A percentile compares a stretch with the other conserved stretches of the same genome.
Evolutionary conservation across 2,113 vertebrate genomes (phyloP).

Genomic region (Stomatorhinus ivindoensis): DNA sequence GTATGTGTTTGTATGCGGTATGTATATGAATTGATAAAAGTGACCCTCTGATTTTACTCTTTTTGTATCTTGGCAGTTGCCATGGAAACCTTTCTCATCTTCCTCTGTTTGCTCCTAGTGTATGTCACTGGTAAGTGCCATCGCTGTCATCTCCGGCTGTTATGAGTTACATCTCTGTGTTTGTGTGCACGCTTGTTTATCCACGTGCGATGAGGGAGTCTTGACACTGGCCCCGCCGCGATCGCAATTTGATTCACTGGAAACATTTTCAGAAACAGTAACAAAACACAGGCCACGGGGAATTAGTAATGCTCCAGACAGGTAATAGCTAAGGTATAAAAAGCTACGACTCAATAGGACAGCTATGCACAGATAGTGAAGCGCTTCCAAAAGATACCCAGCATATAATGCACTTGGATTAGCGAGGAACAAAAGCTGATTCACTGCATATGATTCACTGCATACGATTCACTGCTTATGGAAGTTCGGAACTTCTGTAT

Average conservation of each 20-base stretch:
- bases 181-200: not conserved
- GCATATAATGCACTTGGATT: not conserved
- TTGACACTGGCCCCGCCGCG: not conserved
- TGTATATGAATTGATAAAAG: constrained; percentile 16
- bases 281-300: not conserved
- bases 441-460: not conserved
- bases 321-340: not conserved
- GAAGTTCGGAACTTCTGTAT: not conserved
- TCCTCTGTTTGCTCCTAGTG: constrained; percentile 76
- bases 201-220: not conserved
- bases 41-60: constrained; percentile 25
- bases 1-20: not conserved
- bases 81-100: constrained; percentile 80
- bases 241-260: not conserved
- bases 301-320: not conserved
- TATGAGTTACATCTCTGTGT: not conserved
- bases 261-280: not conserved
- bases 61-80: constrained; percentile 54
- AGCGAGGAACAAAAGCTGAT: not conserved
- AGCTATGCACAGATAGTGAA: not conserved
- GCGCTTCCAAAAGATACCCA: not conserved
- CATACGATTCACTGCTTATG: not conserved
- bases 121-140: constrained; percentile 70
- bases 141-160: not conserved
- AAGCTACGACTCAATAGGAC: not conserved